Conservation (phyloP, 1,140 invertebrate species). For the Gryllus bimaculatus region DNA sequence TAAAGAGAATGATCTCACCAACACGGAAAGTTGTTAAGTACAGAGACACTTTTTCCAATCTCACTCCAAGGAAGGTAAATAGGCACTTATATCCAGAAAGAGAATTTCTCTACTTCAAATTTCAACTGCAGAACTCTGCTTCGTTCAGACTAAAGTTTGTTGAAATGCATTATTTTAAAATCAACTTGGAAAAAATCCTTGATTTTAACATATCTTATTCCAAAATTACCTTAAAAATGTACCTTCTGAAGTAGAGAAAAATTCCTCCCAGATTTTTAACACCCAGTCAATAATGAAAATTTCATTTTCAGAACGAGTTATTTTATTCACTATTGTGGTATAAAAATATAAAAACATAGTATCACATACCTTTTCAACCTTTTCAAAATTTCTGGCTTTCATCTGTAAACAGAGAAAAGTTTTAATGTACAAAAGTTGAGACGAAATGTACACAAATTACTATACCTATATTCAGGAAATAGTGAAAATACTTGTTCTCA, state of each 20-base stretch:
- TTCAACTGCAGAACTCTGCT: background rate
- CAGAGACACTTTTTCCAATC: background rate
- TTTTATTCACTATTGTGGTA: slow-evolving; percentile 24
- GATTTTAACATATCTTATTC: too few relatives aligned
- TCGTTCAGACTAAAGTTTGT: too few relatives aligned
- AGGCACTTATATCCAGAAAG: background rate
- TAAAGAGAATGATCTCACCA: background rate
- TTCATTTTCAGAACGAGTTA: slow-evolving; percentile 22
- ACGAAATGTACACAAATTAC: too few relatives aligned
- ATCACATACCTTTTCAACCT: slow-evolving; percentile 90
- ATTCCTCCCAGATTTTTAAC: slow-evolving; percentile 54
- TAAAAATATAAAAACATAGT: slow-evolving; percentile 22
- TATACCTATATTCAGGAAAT: too few relatives aligned
- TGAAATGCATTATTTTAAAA: too few relatives aligned
- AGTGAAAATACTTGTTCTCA: too few relatives aligned
- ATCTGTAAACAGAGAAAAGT: slow-evolving; percentile 53
- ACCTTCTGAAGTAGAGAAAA: slow-evolving; percentile 36
- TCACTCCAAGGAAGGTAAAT: background rate
- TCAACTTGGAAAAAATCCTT: too few relatives aligned
- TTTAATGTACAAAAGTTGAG: too few relatives aligned
- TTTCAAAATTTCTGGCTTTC: slow-evolving; percentile 90
- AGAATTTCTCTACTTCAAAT: background rate
- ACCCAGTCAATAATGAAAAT: slow-evolving; percentile 32
- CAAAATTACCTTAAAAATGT: too few relatives aligned
- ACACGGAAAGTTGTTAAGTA: background rate